Evolutionary conservation across 2,888 invertebrate species (phyloP), one percentile per base, ranked within the genome.

Genomic region (Schizotus pectinicornis): DNA sequence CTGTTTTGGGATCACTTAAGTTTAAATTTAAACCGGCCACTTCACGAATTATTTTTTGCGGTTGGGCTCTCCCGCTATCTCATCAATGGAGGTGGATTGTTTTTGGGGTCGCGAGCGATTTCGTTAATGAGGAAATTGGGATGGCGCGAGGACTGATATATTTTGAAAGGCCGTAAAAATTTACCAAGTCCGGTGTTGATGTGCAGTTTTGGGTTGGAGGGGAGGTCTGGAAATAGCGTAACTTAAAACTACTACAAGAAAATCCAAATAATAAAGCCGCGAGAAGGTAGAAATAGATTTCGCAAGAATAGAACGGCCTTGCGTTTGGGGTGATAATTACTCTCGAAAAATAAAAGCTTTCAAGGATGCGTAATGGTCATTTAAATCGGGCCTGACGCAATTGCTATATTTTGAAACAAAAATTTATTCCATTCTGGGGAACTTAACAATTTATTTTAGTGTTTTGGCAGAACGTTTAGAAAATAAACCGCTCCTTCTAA

Each of bases 201-300:
- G 31, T 12, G 8, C n/a, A 56, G 52, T 22, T 22, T 22, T 22
- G 64, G 55, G 37, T 22, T 22, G 64, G 55, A 38, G 67, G 68
- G 67, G 61, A 58, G 54, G 48, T 49, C 68, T 65, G 67, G 65
- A 68, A 68, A 68, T 68, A 68, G 67, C 52, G 60, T 52, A 31
- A 53, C 45, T 54, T 43, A 45, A 55, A 49, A 49, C 45, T 48
- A 14, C 43, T 38, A 56, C 48, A 61, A 54, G 51, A 50, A 59
- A 64, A 55, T 51, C 38, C n/a, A 45, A 48, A 61, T 38, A 37
- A 47, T 53, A 30, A 41, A 34, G 36, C 51, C 35, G 47, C 35
- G 32, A 43, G 37, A 34, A 34, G 55, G 47, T 60, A 34, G 14
- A 60, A 61, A 57, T 62, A 62, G 62, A 62, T 34, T 41, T 33